Base-by-base conservation (phyloP, 64 coral and sea anemone species). In the Porites lutea region DNA sequence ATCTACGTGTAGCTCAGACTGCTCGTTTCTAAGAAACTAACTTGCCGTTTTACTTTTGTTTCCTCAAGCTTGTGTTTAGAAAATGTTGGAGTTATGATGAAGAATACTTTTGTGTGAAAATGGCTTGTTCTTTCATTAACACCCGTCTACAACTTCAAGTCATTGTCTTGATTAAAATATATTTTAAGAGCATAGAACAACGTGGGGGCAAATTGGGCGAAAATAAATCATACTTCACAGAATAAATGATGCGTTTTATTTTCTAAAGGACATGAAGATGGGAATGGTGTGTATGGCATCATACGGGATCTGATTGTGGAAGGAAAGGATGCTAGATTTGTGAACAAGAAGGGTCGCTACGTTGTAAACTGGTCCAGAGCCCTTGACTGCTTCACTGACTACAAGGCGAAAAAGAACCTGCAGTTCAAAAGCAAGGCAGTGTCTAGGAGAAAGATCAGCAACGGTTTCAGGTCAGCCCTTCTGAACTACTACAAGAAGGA, bases 401-500 rank as follows among this genome's bases (percentile, higher is more conserved):
- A 68, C 81, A 84, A 69, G 12, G 46, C 81, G 19, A 84, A 12
- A 19, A 84, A 51, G 49, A 70, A 68, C 3, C 81, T 63, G 13
- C 81, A 84, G 6, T 84, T 68, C 8, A 84, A 84, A 18, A 52
- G 81, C 45, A 84, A 67, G 63, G 69, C 52, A 2, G 20, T 14
- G 3, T 12, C 1, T 19, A 53, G 81, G 13, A 47, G 81, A 68
- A 68, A 68, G 16, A 63, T 63, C 2, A 84, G 81, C 59, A 84
- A 84, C 20, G 18, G 81, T 21, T 19, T 84, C 60, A 84, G 81
- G 49, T 47, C 81, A 51, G 81, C 81, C 47, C 63, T 84, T 66
- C 81, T 84, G 2, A 84, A 84, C 14, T 51, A 66, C 6, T 84
- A 84, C 63, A 84, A 84, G 48, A 84, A 84, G n/a, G 81, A 84